Conservation (phyloP, 2,113 vertebrate genomes). For the Myotis davidii region DNA sequence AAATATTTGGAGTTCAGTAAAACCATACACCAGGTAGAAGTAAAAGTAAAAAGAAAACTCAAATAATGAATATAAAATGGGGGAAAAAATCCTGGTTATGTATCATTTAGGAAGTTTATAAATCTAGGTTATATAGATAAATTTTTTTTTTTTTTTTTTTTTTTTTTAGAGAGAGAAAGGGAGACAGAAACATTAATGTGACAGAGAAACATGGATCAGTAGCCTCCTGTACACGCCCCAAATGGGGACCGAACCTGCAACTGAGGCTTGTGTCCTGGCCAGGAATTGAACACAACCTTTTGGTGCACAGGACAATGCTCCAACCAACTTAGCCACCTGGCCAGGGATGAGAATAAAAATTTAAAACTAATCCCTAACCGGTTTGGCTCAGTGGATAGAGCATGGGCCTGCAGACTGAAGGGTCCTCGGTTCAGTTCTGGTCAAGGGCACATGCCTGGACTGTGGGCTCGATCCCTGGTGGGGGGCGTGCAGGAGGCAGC, state of each 20-base stretch:
- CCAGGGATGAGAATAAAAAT: neutral
- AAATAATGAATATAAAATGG: neutral
- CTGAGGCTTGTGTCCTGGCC: too few species aligned
- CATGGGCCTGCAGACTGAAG: too few species aligned
- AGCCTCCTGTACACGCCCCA: neutral
- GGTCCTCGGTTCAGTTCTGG: too few species aligned
- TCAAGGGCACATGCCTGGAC: too few species aligned
- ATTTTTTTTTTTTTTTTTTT: too few species aligned
- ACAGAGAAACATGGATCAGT: neutral
- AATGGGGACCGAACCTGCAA: too few species aligned
- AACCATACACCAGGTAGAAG: neutral
- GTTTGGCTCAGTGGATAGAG: too few species aligned
- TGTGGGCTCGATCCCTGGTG: too few species aligned
- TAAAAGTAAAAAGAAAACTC: constrained; percentile 31
- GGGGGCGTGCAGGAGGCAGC: too few species aligned
- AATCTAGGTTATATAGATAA: neutral
- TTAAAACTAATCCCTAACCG: neutral
- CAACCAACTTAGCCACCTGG: neutral
- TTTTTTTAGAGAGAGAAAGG: neutral
- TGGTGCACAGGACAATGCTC: neutral
- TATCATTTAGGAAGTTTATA: neutral
- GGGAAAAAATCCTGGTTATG: neutral
- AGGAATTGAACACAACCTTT: neutral
- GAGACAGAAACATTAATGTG: neutral
- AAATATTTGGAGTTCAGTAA: constrained; percentile 6